A percentile compares a stretch with the other conserved stretches of the same genome.
These are phyloP conservation scores for Rhizomys pruinosus DNA, from an alignment of 2,113 vertebrate genomes.

Conservation along the genomic window DNA sequence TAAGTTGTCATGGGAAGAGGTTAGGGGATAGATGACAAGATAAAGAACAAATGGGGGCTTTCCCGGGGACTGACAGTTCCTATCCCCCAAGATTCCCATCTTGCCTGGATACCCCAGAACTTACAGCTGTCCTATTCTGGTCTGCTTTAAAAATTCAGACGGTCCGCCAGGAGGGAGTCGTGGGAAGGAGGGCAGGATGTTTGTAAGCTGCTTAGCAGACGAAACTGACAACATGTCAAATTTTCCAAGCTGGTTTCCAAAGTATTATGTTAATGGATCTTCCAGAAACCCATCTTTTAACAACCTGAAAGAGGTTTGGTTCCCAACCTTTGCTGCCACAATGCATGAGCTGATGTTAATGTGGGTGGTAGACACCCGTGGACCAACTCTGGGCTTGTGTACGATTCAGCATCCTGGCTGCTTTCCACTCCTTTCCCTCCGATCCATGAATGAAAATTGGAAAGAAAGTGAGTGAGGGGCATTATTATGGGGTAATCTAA, in stretches of 20 bases:
- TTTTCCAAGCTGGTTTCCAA: conserved; percentile 79
- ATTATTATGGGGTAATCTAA: neutral
- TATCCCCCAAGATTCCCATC: neutral
- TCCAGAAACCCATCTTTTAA: conserved; percentile 74
- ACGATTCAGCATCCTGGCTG: neutral
- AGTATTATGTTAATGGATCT: conserved; percentile 71
- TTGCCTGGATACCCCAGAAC: conserved; percentile 19
- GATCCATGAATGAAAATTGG: neutral
- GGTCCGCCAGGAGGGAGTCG: conserved; percentile 3
- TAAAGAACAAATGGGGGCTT: neutral
- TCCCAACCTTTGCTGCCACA: conserved; percentile 35
- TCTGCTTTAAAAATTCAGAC: conserved; percentile 63
- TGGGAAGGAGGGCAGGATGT: conserved; percentile 65
- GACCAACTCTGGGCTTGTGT: neutral
- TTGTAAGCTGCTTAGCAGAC: conserved; percentile 71
- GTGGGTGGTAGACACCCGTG: neutral
- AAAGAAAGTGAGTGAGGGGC: neutral
- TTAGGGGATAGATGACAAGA: neutral
- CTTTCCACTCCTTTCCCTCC: neutral
- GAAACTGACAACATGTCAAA: conserved; percentile 72
- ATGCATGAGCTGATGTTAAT: neutral
- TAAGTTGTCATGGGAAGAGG: neutral
- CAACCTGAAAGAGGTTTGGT: conserved; percentile 8
- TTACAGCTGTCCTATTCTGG: neutral
- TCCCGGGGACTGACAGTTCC: neutral